Evolutionary conservation across 2,797 vertebrate species (phyloP).

Genomic region (Squalus acanthias): DNA sequence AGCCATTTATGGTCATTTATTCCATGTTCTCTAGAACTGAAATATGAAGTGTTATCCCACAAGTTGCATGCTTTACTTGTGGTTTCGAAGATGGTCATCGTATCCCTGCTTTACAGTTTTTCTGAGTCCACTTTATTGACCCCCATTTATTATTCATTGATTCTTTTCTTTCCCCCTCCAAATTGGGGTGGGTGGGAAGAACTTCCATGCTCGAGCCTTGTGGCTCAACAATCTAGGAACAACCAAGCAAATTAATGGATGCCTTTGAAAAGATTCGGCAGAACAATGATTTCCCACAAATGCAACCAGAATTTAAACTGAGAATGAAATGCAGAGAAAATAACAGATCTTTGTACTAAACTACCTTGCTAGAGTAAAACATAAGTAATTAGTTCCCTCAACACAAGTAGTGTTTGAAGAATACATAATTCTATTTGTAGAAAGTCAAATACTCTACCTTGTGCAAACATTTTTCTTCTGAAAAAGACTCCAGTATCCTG

Average conservation of each 20-base stretch:
- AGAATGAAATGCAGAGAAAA: not conserved
- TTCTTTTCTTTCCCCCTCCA: not conserved
- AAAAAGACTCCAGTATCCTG: not conserved
- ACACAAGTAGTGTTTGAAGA: not conserved
- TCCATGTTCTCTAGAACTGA: not conserved
- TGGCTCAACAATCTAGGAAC: not conserved
- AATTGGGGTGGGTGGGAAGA: not conserved
- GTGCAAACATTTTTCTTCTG: not conserved
- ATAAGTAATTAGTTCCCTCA: not conserved
- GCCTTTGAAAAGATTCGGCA: not conserved
- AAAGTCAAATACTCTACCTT: not conserved
- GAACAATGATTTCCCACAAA: not conserved
- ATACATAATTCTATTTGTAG: not conserved
- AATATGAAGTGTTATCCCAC: not conserved
- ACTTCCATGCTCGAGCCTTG: not conserved
- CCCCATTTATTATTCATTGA: not conserved
- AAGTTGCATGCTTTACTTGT: not conserved
- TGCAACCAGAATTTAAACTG: not conserved
- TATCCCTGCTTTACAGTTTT: not conserved
- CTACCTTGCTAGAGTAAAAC: not conserved
- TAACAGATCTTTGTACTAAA: not conserved
- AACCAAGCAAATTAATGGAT: not conserved
- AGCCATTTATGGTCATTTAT: not conserved
- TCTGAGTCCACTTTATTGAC: not conserved
- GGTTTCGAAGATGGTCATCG: not conserved